Conservation (phyloP, 2,888 invertebrate species). For the Pammene aurita region DNA sequence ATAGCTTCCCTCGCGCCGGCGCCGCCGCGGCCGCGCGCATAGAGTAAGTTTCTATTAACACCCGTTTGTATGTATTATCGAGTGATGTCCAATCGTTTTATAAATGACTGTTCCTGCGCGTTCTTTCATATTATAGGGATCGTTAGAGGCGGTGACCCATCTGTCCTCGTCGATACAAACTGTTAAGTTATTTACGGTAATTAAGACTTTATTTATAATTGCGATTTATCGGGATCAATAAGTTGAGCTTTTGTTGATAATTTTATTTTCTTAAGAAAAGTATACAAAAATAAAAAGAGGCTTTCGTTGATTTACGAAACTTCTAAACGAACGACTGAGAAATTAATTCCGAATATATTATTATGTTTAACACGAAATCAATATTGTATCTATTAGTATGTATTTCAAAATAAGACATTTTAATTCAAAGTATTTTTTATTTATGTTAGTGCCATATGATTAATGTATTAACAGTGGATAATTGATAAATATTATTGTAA, state of each 20-base stretch:
- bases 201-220: slow-evolving; percentile 75
- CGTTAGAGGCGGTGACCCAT: slow-evolving; percentile 64
- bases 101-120: slow-evolving; percentile 79
- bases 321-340: slow-evolving; percentile 82
- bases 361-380: slow-evolving; percentile 66
- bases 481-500: slow-evolving; percentile 80
- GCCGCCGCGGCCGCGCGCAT: slow-evolving; percentile 12
- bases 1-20: slow-evolving; percentile 14
- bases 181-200: slow-evolving; percentile 73
- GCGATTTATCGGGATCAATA: slow-evolving; percentile 78
- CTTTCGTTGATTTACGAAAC: slow-evolving; percentile 69
- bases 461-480: slow-evolving; percentile 82
- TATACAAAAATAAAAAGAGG: slow-evolving; percentile 65
- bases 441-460: slow-evolving; percentile 82
- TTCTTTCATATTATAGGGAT: slow-evolving; percentile 62
- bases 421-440: slow-evolving; percentile 66
- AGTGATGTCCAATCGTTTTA: slow-evolving; percentile 73
- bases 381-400: slow-evolving; percentile 49
- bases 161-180: slow-evolving; percentile 80
- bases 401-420: slow-evolving; percentile 68
- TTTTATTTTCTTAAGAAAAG: slow-evolving; percentile 75
- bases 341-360: slow-evolving; percentile 75
- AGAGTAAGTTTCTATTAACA: slow-evolving; percentile 38
- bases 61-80: slow-evolving; percentile 62
- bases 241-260: slow-evolving; percentile 72